Base-by-base conservation (phyloP, 1,140 invertebrate genomes). In the Penaeus chinensis region DNA sequence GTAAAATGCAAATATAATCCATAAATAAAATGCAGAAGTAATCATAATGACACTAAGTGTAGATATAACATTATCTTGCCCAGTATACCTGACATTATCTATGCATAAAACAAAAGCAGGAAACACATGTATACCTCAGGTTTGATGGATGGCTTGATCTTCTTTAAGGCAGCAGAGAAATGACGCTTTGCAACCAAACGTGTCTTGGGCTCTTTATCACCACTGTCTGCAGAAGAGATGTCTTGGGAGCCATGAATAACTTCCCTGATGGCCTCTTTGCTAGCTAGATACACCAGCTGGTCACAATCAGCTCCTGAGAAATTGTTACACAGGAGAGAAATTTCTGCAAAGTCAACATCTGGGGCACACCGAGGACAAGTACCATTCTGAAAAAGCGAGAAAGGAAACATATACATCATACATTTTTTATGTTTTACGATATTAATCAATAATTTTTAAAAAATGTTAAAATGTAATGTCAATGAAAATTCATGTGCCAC, bases 271-370 rank as follows among this genome's bases (percentile, higher is more conserved):
- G 96, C 95, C 0, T 98, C 96, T 93, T 98, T 96, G 90, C 95
- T 94, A 0, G 98, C 94, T 37, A 98, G 92, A 37, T 97, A 96
- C 24, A 96, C 95, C 62, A 99, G 93, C 77, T 92, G 92, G 89
- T 89, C 89, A 79, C 89, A 90, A 94, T 99, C 98, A 22, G 98
- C 98, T 82, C 98, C 98, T 3, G 96, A 97, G 90, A 95, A 98
- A 54, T 96, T 95, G 62, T 96, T 94, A 85, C 96, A 96, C 76
- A 94, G 91, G 7, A 91, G 92, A 69, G 96, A 95, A 66, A 99
- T 93, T 47, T 93, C 93, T 85, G 95, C 93, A 42, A 99, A 92
- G 91, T 96, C 93, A 0, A 99, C 96, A 92, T 98, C 96, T 3
- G 93, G 92, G 0, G 89, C 87, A 0, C 89, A 61, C 19, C 37